Evolutionary conservation across 2,797 vertebrate genomes (phyloP).

Genomic region (Nyctalus aviator): DNA sequence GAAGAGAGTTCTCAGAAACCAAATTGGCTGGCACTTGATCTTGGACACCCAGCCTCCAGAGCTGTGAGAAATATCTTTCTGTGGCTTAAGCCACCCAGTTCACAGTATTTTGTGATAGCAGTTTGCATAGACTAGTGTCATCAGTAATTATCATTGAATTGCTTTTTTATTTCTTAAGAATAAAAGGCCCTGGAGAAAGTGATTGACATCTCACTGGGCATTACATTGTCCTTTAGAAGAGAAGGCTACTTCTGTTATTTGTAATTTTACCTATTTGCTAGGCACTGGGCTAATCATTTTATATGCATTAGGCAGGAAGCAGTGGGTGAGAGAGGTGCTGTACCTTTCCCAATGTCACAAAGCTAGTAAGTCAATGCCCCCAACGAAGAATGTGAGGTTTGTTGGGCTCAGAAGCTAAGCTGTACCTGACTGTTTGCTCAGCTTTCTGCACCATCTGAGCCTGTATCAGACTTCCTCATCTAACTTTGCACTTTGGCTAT

Average conservation of each 20-base stretch:
- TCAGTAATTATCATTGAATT: not conserved
- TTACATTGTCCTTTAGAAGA: not conserved
- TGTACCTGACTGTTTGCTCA: not conserved
- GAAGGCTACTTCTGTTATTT: not conserved
- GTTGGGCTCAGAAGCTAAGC: not conserved
- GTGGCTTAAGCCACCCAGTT: not conserved
- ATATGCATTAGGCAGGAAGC: not conserved
- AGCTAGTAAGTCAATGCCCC: too few species aligned
- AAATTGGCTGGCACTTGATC: not conserved
- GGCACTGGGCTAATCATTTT: not conserved
- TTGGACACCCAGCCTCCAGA: not conserved
- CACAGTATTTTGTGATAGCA: not conserved
- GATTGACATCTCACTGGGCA: not conserved
- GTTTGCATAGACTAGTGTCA: not conserved
- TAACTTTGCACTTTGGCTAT: not conserved
- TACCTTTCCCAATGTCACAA: not conserved
- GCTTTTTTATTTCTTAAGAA: not conserved
- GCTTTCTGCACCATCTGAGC: not conserved
- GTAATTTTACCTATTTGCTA: not conserved
- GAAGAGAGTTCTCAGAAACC: not conserved
- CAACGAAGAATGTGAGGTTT: rapidly evolving
- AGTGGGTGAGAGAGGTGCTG: not conserved
- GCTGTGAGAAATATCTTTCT: not conserved
- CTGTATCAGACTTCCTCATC: not conserved
- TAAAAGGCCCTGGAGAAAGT: not conserved